Base-by-base conservation (phyloP, 1,140 invertebrate genomes). In the Pseudomyrmex pallidus region DNA sequence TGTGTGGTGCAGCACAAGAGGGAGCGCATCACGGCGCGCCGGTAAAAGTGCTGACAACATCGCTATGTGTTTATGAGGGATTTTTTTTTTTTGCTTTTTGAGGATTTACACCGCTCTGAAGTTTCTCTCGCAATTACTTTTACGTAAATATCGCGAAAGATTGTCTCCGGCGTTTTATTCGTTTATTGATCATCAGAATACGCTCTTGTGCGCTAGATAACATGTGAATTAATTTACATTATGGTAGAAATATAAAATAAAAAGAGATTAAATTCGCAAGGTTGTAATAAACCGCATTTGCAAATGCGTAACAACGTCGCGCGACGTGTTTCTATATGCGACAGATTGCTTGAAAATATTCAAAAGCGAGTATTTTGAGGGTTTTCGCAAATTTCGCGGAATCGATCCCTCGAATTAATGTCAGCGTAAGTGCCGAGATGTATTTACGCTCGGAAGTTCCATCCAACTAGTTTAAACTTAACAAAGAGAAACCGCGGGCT, bases 381-480 rank as follows among this genome's bases (percentile, higher is more conserved):
- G 59, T 62, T 68, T 46, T 8, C 44, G 22, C 48, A 50, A 80
- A 2, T 70, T 70, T 59, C 56, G 76, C 15, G 12, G 12, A 7
- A 89, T 90, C 83, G 87, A 89, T 83, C 59, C 62, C 12, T 22
- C 52, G 73, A 83, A 89, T 90, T 83, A 89, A 70, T 82, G 67
- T 73, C 73, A 56, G 66, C 77, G 67, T 77, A 89, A 90, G 82
- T 84, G 83, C 74, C 61, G 54, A 3, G 78, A 74, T n/a, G 83
- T 85, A 83, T 87, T 90, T 90, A 89, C 87, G 87, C 74, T 86
- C 74, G 87, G 66, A 88, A 89, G 83, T 90, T 86, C 73, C 86
- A 59, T 70, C 84, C 82, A 86, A 89, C 88, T 89, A 90, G 86
- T 87, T 90, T 87, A 80, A 87, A 86, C 61, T 82, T 83, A 89